phyloP scores from a whole-genome alignment of 2,113 vertebrate genomes.

The Protomyctophum bolini region DNA sequence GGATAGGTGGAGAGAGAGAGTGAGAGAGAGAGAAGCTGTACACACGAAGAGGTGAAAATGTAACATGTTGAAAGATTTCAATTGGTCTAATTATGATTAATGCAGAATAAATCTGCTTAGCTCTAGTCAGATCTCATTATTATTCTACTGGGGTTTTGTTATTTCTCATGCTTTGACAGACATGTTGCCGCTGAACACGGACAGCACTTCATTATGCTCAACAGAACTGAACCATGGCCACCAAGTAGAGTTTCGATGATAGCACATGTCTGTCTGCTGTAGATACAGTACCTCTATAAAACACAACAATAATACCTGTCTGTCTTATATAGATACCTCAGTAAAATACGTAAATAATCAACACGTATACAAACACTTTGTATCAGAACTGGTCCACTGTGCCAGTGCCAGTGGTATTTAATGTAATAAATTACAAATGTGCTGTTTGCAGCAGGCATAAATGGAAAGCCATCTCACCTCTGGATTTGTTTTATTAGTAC shows the following conservation, averaged over 20 bases:
- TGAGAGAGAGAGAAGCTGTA: background rate
- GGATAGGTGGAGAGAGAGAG: background rate
- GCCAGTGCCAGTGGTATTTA: no score
- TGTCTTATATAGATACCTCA: no score
- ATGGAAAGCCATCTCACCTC: no score
- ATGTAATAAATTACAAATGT: no score
- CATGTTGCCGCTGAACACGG: slow-evolving; percentile 32
- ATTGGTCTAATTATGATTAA: slow-evolving; percentile 62
- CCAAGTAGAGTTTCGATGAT: slow-evolving; percentile 29
- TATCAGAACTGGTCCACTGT: no score
- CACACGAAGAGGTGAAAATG: slow-evolving; percentile 1
- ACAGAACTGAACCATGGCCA: slow-evolving; percentile 26
- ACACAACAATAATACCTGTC: no score
- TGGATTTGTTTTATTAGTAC: no score
- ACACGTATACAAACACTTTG: no score
- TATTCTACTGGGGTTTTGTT: slow-evolving; percentile 34
- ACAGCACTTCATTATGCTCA: background rate
- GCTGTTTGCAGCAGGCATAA: no score
- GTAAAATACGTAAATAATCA: no score
- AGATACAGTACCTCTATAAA: no score
- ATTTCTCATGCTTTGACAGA: slow-evolving; percentile 23
- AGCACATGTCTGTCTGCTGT: background rate
- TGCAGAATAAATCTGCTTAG: slow-evolving; percentile 42
- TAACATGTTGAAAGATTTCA: slow-evolving; percentile 51
- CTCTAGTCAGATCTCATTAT: slow-evolving; percentile 38